Evolutionary conservation across 2,888 invertebrate species (phyloP), one percentile per base, ranked within the genome.

Genomic region (Phortica okadai): DNA sequence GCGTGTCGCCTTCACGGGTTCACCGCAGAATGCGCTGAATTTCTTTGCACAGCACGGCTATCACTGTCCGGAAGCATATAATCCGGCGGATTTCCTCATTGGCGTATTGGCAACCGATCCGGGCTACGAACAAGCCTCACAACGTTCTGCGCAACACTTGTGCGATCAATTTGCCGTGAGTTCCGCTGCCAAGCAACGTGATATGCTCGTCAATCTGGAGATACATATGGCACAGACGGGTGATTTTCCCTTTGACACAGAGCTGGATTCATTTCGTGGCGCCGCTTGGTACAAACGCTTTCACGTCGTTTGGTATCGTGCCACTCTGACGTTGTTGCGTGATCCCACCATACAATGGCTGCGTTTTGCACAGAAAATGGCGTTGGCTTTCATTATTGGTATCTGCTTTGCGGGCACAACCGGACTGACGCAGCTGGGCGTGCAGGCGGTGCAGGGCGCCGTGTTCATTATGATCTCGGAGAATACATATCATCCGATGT

Each of bases 401-500:
- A 91, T 97, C 33, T 97, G 98, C 85, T 98, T 96, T 91, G 93
- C 95, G 25, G 96, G 96, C 73, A 94, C 96, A 1, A 93, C 94
- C 6, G 92, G 93, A 0, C 92, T 94, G 0, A 95, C 95, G 67
- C 98, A 97, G 91, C 92, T 94, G 70, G 98, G 97, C 0, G 94
- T 98, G 33, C 97, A 97, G 89, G 96, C 97, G 41, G 94, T 97
- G 0, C 97, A 97, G 90, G 98, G 98, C 5, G 95, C 95, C 0
- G 92, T 98, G 6, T 98, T 97, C 91, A 95, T 97, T 82, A 94
- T 97, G 91, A 96, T 97, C 64, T 95, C 96, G 0, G 97, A 98
- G 92, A 96, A 97, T 88, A 96, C 97, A 0, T 98, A 98, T 91
- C 94, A 95, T 75, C 97, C 97, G 0, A 96, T 98, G 95, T 98